Evolutionary conservation across 2,888 invertebrate genomes (phyloP), one percentile per base, ranked within the genome.

Genomic region (Megaustenia siamemsis): DNA sequence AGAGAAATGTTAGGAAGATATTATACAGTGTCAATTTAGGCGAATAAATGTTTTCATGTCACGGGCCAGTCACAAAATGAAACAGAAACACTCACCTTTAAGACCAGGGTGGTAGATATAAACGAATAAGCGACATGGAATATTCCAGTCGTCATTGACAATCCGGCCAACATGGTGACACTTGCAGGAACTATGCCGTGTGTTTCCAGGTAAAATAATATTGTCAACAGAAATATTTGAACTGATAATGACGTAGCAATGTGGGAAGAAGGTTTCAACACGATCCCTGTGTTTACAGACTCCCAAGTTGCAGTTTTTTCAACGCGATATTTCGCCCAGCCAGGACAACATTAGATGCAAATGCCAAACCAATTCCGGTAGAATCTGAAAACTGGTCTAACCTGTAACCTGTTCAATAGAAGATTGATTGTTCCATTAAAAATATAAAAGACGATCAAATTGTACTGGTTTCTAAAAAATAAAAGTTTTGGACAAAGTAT

Each of bases 41-140:
- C n/a, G n/a, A n/a, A n/a, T n/a, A n/a, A n/a, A n/a, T n/a, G n/a
- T n/a, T n/a, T n/a, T n/a, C n/a, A n/a, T n/a, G n/a, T n/a, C n/a
- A n/a, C n/a, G n/a, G n/a, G n/a, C n/a, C n/a, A n/a, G n/a, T n/a
- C n/a, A n/a, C n/a, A n/a, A 56, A 56, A 56, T 5, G 24, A 56
- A 12, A 56, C 10, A 24, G 4, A 56, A 24, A 56, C 38, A 28
- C n/a, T 28, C 38, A 78, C 78, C 78, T 63, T 78, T 21, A 86
- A 79, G 0, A 89, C 88, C n/a, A 89, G 43, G 28, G 32, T 83
- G 0, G 87, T 88, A 15, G 88, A 88, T 4, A 89, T 83, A 78
- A 87, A 88, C 8, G 89, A 88, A 82, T 89, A 89, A 2, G 63
- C 24, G 21, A 89, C 88, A 79, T 89, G 89, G 78, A 87, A 88